Evolutionary conservation across 2,888 invertebrate species (phyloP), one percentile per base, ranked within the genome.

Genomic region (Megastigmus dorsalis): DNA sequence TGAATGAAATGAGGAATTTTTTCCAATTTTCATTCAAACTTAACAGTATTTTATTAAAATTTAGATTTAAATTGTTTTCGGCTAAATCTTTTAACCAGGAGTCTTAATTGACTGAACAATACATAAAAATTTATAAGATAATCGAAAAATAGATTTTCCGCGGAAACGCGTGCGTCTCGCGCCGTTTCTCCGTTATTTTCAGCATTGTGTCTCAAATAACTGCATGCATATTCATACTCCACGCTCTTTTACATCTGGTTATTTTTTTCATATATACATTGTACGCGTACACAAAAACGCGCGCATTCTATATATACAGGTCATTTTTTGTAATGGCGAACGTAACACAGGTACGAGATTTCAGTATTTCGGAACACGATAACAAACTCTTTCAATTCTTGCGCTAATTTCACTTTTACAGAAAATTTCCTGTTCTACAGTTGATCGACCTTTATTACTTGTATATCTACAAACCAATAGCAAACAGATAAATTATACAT

Each of bases 311-410:
- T 68, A 68, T 74, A 38, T 74, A 74, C 68, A 74, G 55, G 48
- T 74, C 54, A 74, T 43, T 66, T 67, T 60, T 67, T 65, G 30
- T 43, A 72, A 66, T 72, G 57, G 72, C 72, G 59, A 66, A 72
- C 38, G 30, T 43, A 72, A 72, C 59, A 60, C 57, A 72, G 66
- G 43, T 72, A 66, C 72, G 36, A 26, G 33, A 43, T 59, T 66
- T 41, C 10, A 66, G 1, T 55, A 3, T 54, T 23, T 43, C 43
- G 7, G 41, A 45, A 33, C n/a, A 20, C 23, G 3, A 28, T 5
- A 33, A 54, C 15, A 18, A 54, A 30, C 48, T 23, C n/a, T 70
- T 62, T 36, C n/a, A 6, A 7, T 33, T 60, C 43, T 62, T 54
- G 43, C 10, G 13, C 45, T 55, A 57, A 30, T 43, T 28, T 63